A percentile compares a stretch with the other conserved stretches of the same genome.
phyloP scores from a whole-genome alignment of 2,888 invertebrate species.

The Molorchus minor region DNA sequence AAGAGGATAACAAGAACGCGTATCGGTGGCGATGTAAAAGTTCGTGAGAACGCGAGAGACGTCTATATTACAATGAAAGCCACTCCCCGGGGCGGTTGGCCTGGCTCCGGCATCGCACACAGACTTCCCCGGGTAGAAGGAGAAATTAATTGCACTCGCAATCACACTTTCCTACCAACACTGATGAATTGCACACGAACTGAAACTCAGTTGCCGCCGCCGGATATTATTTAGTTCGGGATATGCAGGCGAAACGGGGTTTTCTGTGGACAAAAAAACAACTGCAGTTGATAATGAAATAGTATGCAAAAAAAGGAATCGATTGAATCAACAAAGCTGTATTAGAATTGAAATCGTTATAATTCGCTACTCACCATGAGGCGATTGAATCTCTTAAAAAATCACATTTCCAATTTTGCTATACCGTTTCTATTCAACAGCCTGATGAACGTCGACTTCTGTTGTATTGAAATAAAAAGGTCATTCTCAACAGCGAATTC shows the following conservation, averaged over 20 bases:
- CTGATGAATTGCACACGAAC: slow-evolving; percentile 44
- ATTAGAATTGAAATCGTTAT: too few relatives aligned
- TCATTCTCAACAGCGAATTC: background rate
- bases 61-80: slow-evolving; percentile 20
- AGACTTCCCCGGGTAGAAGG: slow-evolving; percentile 28
- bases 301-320: too few relatives aligned
- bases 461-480: background rate
- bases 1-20: background rate
- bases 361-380: too few relatives aligned
- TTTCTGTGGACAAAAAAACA: slow-evolving; percentile 7
- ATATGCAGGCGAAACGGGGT: slow-evolving; percentile 13
- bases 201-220: slow-evolving; percentile 31
- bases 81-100: slow-evolving; percentile 10
- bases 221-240: slow-evolving; percentile 18
- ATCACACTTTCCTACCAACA: slow-evolving; percentile 43
- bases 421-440: too few relatives aligned
- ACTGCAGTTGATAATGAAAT: slow-evolving; percentile 6
- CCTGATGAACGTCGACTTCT: too few relatives aligned
- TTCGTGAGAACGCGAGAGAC: background rate
- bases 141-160: slow-evolving; percentile 44
- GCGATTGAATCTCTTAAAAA: too few relatives aligned
- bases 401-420: too few relatives aligned
- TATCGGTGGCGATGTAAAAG: background rate
- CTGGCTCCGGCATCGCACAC: slow-evolving; percentile 15
- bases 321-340: too few relatives aligned